phyloP scores from a whole-genome alignment of 2,113 vertebrate species.

The Mungos mungo region DNA sequence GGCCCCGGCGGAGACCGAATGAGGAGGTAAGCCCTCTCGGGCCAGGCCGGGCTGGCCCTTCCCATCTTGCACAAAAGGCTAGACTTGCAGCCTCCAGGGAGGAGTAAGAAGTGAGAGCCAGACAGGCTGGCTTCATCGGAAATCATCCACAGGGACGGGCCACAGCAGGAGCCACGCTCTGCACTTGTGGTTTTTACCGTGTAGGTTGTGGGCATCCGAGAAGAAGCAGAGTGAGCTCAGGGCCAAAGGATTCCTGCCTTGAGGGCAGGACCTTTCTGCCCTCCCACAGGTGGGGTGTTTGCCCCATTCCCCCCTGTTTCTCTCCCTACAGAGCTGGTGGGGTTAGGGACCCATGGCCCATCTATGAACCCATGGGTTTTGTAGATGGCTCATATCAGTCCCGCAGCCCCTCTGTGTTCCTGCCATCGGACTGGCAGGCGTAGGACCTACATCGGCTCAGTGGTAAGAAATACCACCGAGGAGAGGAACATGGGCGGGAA shows the following conservation, averaged over 20 bases:
- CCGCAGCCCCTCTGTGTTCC: no score
- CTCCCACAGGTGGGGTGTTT: background rate
- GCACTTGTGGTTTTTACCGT: background rate
- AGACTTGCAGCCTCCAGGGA: background rate
- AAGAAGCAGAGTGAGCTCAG: no score
- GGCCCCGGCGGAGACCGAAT: constrained; percentile 2
- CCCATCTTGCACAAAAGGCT: constrained; percentile 37
- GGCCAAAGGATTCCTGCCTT: no score
- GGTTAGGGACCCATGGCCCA: background rate
- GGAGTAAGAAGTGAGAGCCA: background rate
- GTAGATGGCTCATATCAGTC: fast-evolving
- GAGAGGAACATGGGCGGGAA: fast-evolving
- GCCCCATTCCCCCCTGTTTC: background rate
- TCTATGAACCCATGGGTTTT: no score
- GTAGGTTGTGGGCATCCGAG: background rate
- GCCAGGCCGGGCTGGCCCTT: background rate
- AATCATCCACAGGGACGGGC: background rate
- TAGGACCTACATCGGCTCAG: fast-evolving
- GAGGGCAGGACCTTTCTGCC: background rate
- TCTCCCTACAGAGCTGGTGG: background rate
- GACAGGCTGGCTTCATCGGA: constrained; percentile 14
- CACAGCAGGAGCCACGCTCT: background rate
- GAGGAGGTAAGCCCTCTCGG: constrained; percentile 32
- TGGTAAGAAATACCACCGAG: background rate
- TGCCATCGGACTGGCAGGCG: no score